These are phyloP conservation scores for Melinopterus prodromus DNA, from an alignment of 2,888 invertebrate species.

Conservation along the genomic window DNA sequence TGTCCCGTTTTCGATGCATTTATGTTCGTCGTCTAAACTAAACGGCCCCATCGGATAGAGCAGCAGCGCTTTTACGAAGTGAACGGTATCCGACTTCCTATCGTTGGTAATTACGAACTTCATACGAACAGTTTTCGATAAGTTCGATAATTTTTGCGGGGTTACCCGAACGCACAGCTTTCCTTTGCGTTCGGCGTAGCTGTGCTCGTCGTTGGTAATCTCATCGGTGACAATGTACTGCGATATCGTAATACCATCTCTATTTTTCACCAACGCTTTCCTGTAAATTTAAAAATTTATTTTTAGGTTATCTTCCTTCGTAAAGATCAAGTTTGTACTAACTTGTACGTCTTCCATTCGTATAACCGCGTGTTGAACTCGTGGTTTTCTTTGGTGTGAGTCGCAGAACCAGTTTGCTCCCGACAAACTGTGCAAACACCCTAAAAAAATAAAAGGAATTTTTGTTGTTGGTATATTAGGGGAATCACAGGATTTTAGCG, in stretches of 20 bases:
- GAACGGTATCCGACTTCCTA: conserved; percentile 38
- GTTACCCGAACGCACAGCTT: conserved; percentile 45
- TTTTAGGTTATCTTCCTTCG: not conserved
- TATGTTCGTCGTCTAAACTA: conserved; percentile 27
- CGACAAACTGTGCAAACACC: conserved; percentile 29
- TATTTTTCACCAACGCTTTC: conserved; percentile 44
- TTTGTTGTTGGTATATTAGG: no score
- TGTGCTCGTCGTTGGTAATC: conserved; percentile 34
- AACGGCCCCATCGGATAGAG: conserved; percentile 44
- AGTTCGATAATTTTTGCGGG: conserved; percentile 32
- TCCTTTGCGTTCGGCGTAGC: conserved; percentile 40
- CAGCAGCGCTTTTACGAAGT: conserved; percentile 42
- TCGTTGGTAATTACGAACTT: conserved; percentile 46
- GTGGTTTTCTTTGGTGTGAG: conserved; percentile 41
- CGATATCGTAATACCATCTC: conserved; percentile 46
- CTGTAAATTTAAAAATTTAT: conserved; percentile 39
- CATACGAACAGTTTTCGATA: conserved; percentile 45
- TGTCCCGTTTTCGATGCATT: conserved; percentile 8
- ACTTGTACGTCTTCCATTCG: conserved; percentile 46
- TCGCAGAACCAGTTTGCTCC: conserved; percentile 20
- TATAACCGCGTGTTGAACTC: conserved; percentile 45
- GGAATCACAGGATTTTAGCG: not conserved
- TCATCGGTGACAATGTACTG: conserved; percentile 36
- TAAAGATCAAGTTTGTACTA: not conserved
- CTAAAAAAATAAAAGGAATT: conserved; percentile 8